Percentiles rank a stretch among this genome's conserved stretches.
These are phyloP conservation scores for Carcinoscorpius rotundicauda DNA, from an alignment of 1,140 invertebrate species.

Conservation along the genomic window DNA sequence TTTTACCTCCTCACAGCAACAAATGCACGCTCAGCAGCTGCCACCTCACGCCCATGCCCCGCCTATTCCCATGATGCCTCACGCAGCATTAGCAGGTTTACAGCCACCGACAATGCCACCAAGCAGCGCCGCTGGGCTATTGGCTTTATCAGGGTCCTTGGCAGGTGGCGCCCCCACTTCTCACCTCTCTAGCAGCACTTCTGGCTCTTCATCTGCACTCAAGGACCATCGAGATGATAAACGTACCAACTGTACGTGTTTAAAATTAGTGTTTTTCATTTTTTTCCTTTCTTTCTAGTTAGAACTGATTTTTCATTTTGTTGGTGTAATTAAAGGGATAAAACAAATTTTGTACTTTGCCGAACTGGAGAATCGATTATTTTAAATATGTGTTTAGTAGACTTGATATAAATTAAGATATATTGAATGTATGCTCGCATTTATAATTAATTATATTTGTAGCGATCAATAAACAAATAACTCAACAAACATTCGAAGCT, in stretches of 20 bases:
- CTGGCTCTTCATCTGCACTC: constrained; percentile 5
- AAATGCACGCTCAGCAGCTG: constrained; percentile 83
- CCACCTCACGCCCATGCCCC: constrained; percentile 57
- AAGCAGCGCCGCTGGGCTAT: constrained; percentile 29
- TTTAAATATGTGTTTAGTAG: too few species aligned
- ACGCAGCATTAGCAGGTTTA: constrained; percentile 31
- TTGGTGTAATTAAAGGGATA: too few species aligned
- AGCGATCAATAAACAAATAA: too few species aligned
- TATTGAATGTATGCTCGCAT: too few species aligned
- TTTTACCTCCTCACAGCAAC: constrained; percentile 41
- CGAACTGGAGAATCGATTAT: too few species aligned
- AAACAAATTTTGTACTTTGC: too few species aligned
- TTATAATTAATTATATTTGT: too few species aligned
- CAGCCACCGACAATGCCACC: constrained; percentile 22
- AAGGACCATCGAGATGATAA: constrained; percentile 20
- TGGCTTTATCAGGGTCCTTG: constrained; percentile 26
- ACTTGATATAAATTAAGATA: too few species aligned
- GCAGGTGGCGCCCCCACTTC: constrained; percentile 10
- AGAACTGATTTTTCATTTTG: too few species aligned
- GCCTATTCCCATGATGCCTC: constrained; percentile 54
- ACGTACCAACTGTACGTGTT: background rate
- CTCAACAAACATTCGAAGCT: too few species aligned
- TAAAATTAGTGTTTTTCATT: too few species aligned
- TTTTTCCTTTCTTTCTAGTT: too few species aligned
- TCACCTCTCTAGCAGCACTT: constrained; percentile 10